Evolutionary conservation across 2,888 invertebrate genomes (phyloP).

Genomic region (Agrotis ipsilon): DNA sequence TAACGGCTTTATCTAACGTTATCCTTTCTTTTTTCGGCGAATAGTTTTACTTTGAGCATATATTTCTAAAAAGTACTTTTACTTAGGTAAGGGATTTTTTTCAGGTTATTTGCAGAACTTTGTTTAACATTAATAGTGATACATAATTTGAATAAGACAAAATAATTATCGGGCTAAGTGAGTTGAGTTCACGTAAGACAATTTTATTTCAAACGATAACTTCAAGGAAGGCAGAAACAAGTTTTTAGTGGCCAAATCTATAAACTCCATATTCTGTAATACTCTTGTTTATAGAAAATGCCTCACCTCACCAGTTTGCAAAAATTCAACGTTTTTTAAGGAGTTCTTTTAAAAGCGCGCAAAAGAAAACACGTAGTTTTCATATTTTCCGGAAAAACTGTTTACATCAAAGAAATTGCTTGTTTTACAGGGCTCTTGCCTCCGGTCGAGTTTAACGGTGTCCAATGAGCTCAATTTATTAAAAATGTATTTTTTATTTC

Average conservation of each 20-base stretch:
- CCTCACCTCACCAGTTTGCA: neutral
- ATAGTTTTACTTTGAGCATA: too few relatives aligned
- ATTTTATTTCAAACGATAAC: too few relatives aligned
- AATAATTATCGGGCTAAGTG: too few relatives aligned
- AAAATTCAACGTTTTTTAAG: neutral
- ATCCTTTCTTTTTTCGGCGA: neutral
- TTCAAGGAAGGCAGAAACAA: too few relatives aligned
- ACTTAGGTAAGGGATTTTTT: too few relatives aligned
- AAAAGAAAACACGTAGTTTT: slow-evolving; percentile 22
- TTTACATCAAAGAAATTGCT: slow-evolving; percentile 22
- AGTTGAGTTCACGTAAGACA: too few relatives aligned
- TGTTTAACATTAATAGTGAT: too few relatives aligned
- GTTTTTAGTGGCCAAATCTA: too few relatives aligned
- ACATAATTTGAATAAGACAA: too few relatives aligned
- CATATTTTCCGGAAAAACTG: slow-evolving; percentile 20
- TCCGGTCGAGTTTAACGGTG: neutral
- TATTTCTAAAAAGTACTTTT: neutral
- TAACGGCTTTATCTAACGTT: neutral
- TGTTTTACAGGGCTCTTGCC: neutral
- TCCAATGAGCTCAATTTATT: slow-evolving; percentile 33
- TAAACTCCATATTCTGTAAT: neutral
- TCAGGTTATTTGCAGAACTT: too few relatives aligned
- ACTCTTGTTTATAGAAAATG: neutral
- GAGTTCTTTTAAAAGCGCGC: neutral
- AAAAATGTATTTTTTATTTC: slow-evolving; percentile 26